phyloP scores from a whole-genome alignment of 2,888 invertebrate genomes.

The Sinotaia quadrata region DNA sequence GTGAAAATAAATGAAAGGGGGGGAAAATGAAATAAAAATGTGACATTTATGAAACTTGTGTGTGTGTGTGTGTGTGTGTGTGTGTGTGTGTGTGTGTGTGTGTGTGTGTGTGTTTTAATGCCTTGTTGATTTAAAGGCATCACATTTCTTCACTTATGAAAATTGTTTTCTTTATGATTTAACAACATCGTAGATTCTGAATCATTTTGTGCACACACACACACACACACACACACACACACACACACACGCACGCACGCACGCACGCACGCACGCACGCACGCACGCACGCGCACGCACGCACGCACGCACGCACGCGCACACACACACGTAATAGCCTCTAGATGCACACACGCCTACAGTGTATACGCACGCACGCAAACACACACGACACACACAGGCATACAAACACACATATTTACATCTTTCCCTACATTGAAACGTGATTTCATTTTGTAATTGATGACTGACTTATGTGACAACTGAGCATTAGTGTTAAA shows the following conservation, averaged over 20 bases:
- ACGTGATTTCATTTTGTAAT: no score
- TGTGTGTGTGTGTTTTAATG: neutral
- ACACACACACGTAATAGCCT: neutral
- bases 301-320: neutral
- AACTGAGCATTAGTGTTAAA: no score
- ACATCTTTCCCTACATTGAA: no score
- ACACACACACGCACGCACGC: neutral
- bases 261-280: neutral
- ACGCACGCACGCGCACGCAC: neutral
- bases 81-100: neutral
- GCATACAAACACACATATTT: no score
- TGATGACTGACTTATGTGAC: no score
- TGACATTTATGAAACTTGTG: neutral
- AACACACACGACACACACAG: no score
- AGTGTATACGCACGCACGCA: neutral
- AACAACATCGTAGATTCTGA: no score
- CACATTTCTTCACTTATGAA: no score
- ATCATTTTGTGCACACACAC: neutral
- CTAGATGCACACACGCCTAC: neutral
- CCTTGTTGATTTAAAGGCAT: no score
- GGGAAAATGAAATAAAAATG: no score
- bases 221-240: conserved; percentile 6
- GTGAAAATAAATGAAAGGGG: no score
- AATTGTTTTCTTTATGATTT: no score
- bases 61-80: neutral